phyloP scores from a whole-genome alignment of 2,888 invertebrate genomes.

The Tineola bisselliella region DNA sequence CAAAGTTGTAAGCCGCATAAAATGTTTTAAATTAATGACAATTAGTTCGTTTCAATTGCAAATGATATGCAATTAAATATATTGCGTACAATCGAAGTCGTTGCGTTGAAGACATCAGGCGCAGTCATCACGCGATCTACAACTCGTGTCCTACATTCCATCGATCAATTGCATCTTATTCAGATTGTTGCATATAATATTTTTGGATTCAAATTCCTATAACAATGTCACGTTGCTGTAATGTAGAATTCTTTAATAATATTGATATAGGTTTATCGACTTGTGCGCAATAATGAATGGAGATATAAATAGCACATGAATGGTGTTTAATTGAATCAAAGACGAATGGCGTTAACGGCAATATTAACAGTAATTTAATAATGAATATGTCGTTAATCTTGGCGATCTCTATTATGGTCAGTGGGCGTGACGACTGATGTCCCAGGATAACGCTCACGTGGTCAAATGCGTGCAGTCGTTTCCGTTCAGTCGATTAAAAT shows the following conservation, averaged over 20 bases:
- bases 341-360: neutral
- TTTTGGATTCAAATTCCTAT: no score
- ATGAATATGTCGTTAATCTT: neutral
- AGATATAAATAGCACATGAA: neutral
- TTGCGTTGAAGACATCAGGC: conserved; percentile 25
- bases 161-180: neutral
- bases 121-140: conserved; percentile 35
- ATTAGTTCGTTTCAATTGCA: neutral
- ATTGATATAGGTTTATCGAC: no score
- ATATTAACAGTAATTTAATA: conserved; percentile 10
- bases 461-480: conserved; percentile 22
- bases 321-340: neutral
- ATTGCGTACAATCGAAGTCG: neutral
- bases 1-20: no score
- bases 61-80: conserved; percentile 7
- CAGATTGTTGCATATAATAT: neutral
- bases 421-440: conserved; percentile 32
- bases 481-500: conserved; percentile 20
- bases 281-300: neutral
- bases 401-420: conserved; percentile 12
- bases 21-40: no score
- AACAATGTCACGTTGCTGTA: no score
- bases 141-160: conserved; percentile 29
- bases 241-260: no score
- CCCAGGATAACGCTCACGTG: conserved; percentile 28